Evolutionary conservation across 1,140 invertebrate species (phyloP), one percentile per base, ranked within the genome.

Genomic region (Drosophila ananassae): DNA sequence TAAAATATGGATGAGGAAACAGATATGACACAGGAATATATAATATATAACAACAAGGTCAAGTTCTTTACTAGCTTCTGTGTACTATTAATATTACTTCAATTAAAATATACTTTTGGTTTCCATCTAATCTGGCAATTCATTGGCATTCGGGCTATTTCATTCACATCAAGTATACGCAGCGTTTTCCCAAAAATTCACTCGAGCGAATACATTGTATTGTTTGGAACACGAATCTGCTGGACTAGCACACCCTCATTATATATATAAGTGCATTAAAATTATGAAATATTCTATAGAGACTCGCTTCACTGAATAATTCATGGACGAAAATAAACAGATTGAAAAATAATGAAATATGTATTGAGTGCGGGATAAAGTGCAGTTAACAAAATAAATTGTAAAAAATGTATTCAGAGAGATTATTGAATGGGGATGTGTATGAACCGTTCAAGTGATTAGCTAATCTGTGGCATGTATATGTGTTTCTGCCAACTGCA

Each of bases 301-400:
- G 47, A 59, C 66, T 44, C 57, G 73, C 56, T 66, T 32, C 67
- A 66, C 58, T 67, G 59, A 67, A 61, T 72, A 67, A 48, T 74
- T 62, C 63, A 80, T 66, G 37, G 25, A 22, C 81, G 41, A 72
- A 83, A 79, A 79, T 72, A 75, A 75, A 63, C 64, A 30, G 57
- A 66, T 60, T 50, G 10, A 69, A 44, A 67, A 53, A 22, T 30
- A 51, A 54, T n/a, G 13, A 46, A 53, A 63, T 47, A 63, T 17
- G 13, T n/a, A 41, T 2, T 52, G 34, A 52, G 63, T 64, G 17
- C 17, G 17, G 63, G 51, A 34, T 52, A 46, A 78, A 80, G 77
- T 85, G 77, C 73, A 79, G 59, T 85, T 77, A 80, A 77, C 73
- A 80, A 58, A 77, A 63, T 44, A 21, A 1, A 41, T 13, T 41